A percentile compares a stretch with the other conserved stretches of the same genome.
These are phyloP conservation scores for Eutolmus rufibarbis DNA, from an alignment of 2,888 invertebrate species.

Conservation along the genomic window DNA sequence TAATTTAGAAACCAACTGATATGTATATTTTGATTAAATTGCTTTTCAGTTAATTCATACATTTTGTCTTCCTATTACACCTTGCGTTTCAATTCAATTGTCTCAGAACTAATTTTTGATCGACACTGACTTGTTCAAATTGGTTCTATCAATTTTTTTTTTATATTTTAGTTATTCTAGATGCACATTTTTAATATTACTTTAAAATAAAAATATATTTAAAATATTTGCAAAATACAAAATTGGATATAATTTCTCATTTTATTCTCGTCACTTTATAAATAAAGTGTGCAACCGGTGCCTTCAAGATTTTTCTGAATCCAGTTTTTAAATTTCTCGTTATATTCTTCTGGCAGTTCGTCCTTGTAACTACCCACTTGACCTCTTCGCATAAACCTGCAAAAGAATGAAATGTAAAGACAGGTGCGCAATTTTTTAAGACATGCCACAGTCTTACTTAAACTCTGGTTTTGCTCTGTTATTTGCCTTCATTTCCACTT, in stretches of 20 bases:
- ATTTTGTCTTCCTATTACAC: too few species aligned
- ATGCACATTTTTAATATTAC: neutral
- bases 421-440: too few species aligned
- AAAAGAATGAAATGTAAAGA: neutral
- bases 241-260: neutral
- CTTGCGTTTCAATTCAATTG: too few species aligned
- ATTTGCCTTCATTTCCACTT: neutral
- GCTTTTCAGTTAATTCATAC: too few species aligned
- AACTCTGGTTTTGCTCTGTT: neutral
- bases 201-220: neutral
- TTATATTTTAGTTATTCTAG: too few species aligned
- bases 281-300: neutral
- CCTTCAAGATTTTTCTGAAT: neutral
- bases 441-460: neutral
- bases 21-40: too few species aligned
- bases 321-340: neutral
- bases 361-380: constrained; percentile 14
- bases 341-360: neutral
- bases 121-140: neutral
- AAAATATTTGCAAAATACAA: neutral
- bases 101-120: neutral
- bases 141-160: neutral
- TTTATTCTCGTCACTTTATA: neutral
- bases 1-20: too few species aligned
- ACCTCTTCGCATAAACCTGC: constrained; percentile 16